phyloP scores from a whole-genome alignment of 2,888 invertebrate species.

The Mythimna loreyi region DNA sequence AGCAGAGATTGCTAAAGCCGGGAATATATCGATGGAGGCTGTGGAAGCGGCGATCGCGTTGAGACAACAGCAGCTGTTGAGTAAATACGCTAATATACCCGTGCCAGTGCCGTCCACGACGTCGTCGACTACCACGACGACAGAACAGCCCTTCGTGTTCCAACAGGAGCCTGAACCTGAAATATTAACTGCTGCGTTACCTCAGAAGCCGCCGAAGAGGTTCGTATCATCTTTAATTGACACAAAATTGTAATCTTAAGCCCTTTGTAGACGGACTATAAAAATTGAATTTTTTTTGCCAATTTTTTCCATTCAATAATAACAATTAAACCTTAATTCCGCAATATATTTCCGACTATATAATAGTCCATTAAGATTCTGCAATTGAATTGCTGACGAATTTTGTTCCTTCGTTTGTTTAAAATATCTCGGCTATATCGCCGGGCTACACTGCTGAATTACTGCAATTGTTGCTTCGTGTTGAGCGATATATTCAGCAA shows the following conservation, averaged over 20 bases:
- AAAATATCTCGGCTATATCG: no score
- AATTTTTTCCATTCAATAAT: no score
- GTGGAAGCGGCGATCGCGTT: slow-evolving; percentile 94
- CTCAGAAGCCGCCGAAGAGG: slow-evolving; percentile 85
- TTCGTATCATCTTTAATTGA: slow-evolving; percentile 54
- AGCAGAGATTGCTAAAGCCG: slow-evolving; percentile 92
- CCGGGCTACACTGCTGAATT: no score
- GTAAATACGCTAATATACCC: slow-evolving; percentile 89
- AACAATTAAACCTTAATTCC: no score
- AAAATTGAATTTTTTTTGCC: no score
- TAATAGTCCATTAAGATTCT: no score
- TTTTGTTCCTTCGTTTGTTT: no score
- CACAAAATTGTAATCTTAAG: neutral
- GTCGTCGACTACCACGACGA: slow-evolving; percentile 83
- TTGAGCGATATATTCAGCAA: no score
- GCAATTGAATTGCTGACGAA: no score
- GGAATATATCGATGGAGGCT: slow-evolving; percentile 95
- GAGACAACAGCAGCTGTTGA: slow-evolving; percentile 93
- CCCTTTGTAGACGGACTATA: no score
- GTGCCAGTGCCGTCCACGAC: slow-evolving; percentile 87
- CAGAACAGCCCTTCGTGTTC: slow-evolving; percentile 76
- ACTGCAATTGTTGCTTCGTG: no score
- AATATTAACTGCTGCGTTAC: slow-evolving; percentile 76
- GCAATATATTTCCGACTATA: no score
- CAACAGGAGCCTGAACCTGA: slow-evolving; percentile 84